Evolutionary conservation across 1,140 invertebrate species (phyloP).

Genomic region (Drosophila fuyamai): DNA sequence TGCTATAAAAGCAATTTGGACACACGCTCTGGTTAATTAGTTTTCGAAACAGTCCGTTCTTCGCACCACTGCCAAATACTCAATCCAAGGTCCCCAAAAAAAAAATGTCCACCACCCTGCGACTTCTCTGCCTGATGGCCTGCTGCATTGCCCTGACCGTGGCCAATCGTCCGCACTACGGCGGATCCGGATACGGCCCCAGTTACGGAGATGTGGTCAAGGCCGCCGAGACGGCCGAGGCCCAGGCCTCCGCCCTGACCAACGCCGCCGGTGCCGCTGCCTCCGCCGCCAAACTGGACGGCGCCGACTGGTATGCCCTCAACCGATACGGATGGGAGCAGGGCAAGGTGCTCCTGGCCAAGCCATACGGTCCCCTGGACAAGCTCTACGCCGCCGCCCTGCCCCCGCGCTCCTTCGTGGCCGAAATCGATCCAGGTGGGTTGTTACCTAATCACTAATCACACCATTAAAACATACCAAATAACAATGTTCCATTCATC

Average conservation of each 20-base stretch:
- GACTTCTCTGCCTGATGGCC: conserved; percentile 71
- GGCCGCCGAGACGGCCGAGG: conserved; percentile 65
- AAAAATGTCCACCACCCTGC: conserved; percentile 62
- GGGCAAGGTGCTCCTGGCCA: conserved; percentile 65
- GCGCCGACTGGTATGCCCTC: conserved; percentile 56
- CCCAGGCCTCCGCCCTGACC: conserved; percentile 72
- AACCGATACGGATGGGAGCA: conserved; percentile 77
- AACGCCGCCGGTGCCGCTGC: conserved; percentile 75
- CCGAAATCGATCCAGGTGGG: conserved; percentile 77
- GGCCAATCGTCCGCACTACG: conserved; percentile 38
- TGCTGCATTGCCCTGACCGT: conserved; percentile 50
- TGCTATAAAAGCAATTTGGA: conserved; percentile 82
- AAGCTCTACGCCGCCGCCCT: conserved; percentile 69
- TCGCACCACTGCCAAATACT: conserved; percentile 50
- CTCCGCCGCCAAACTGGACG: conserved; percentile 71
- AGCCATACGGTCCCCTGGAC: conserved; percentile 66
- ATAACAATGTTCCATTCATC: no score
- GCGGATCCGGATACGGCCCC: conserved; percentile 22
- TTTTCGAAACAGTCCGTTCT: conserved; percentile 64
- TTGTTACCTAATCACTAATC: neutral
- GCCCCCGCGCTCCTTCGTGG: conserved; percentile 78
- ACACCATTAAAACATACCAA: no score
- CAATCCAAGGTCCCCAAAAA: neutral
- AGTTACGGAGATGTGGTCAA: conserved; percentile 44
- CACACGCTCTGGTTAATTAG: conserved; percentile 76